Evolutionary conservation across 2,113 vertebrate species (phyloP), one percentile per base, ranked within the genome.

Genomic region (Megaceryle maxima): DNA sequence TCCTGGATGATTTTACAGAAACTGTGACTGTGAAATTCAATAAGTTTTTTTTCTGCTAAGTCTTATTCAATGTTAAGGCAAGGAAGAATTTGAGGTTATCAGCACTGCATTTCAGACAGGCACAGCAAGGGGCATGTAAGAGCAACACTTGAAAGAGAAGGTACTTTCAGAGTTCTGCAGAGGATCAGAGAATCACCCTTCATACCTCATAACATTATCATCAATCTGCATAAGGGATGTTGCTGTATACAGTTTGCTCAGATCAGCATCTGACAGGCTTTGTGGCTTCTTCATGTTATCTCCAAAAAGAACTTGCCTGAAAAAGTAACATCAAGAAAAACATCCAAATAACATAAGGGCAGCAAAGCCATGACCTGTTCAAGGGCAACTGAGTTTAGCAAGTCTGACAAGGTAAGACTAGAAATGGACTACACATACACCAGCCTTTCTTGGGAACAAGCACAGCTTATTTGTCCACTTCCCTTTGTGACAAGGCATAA

Each of bases 171-270:
- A 62, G 16, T 39, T 53, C 59, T 69, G 13, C 2, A 66, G 1
- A 43, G 66, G 29, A 46, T 68, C 46, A 73, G 48, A 74, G 44
- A 73, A n/a, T 31, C 6, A 3, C 9, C 41, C 50, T 57, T 77
- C 98, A 60, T 92, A 99, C 99, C 99, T 99, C 99, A 99, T 99
- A 95, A 99, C 98, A 1, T 98, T 99, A 95, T 99, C 99, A 33
- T 99, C 99, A 0, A 99, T 99, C 98, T 99, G 99, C 98, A 99
- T 99, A 83, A 99, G 98, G 24, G 99, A 99, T 2, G 99, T 99
- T n/a, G 99, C 99, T 16, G 98, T 99, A 88, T 98, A 99, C 21
- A 99, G 98, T 48, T 98, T 98, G 96, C 98, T 98, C 56, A 99
- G 90, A 94, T 99, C 99, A 3, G 98, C 97, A 57, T 99, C 99